Evolutionary conservation across 2,113 vertebrate species (phyloP), one percentile per base, ranked within the genome.

Genomic region (Chaetodon trifascialis): DNA sequence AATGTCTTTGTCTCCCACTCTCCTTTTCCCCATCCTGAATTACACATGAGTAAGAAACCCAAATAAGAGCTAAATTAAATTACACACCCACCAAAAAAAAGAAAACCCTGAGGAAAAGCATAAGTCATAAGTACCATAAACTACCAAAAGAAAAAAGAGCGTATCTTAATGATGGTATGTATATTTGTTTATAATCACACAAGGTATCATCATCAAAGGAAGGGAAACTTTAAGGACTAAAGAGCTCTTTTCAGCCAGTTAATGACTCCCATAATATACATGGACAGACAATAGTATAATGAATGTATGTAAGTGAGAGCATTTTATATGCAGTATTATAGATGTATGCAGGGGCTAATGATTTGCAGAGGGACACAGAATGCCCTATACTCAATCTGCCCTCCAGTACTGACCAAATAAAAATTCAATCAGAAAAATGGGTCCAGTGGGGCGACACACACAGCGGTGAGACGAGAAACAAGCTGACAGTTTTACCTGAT

Each of bases 241-340:
- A 30, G 30, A 30, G 30, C 30, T 30, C 30, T 30, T 30, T 30
- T 30, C 30, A 30, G 30, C 30, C 30, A 30, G 30, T 30, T 30
- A 30, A 30, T 30, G 30, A 30, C 30, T 30, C 11, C 56, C 51
- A 16, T 51, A 38, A 76, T 67, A 9, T 56, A 14, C 25, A 16
- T 7, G 17, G 19, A 34, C 8, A 47, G 17, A n/a, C 25, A 58
- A 34, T 16, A 11, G n/a, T 66, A 44, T 76, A 46, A 44, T 65
- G n/a, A 30, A 46, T 67, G 23, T 54, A 14, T 56, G 51, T 67
- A 46, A 56, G n/a, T 44, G n/a, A 56, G 73, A 76, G 25, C 16
- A 34, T 10, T 21, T 76, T 38, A 60, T 63, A 19, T 40, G 23
- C 21, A 40, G 10, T 4, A 19, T 40, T 64, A 25, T 23, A 23